Evolutionary conservation across 2,888 invertebrate species (phyloP).

Genomic region (Tenodera sinensis): DNA sequence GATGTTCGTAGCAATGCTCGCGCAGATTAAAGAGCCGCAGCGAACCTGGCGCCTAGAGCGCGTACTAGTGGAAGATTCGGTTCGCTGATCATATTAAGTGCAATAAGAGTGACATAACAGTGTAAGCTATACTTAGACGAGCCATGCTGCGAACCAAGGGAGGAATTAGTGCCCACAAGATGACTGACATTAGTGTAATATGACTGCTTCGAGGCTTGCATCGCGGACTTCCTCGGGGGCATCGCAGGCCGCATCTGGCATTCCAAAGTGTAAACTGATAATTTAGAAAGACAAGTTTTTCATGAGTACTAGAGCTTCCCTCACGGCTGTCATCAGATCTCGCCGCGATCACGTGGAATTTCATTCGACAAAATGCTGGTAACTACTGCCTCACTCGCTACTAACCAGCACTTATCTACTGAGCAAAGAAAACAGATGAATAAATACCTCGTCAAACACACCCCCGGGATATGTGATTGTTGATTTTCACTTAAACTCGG

Average conservation of each 20-base stretch:
- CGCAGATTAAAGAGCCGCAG: neutral
- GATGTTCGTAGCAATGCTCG: neutral
- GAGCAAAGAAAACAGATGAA: neutral
- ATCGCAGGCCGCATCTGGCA: neutral
- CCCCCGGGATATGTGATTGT: neutral
- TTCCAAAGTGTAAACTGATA: neutral
- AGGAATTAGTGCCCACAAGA: neutral
- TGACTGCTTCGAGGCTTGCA: neutral
- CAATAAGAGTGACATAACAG: neutral
- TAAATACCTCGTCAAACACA: neutral
- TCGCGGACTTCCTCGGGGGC: neutral
- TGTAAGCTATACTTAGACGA: neutral
- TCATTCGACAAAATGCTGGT: neutral
- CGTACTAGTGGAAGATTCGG: neutral
- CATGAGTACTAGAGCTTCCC: neutral
- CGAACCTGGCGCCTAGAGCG: neutral
- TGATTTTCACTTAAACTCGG: neutral
- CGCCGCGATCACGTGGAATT: neutral
- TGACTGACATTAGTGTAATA: neutral
- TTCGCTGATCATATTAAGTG: neutral
- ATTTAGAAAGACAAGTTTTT: neutral
- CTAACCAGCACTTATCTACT: neutral
- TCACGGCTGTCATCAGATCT: neutral
- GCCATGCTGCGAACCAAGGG: neutral
- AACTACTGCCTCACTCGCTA: neutral